Conservation (phyloP, 2,113 vertebrate genomes). For the Pica pica region DNA sequence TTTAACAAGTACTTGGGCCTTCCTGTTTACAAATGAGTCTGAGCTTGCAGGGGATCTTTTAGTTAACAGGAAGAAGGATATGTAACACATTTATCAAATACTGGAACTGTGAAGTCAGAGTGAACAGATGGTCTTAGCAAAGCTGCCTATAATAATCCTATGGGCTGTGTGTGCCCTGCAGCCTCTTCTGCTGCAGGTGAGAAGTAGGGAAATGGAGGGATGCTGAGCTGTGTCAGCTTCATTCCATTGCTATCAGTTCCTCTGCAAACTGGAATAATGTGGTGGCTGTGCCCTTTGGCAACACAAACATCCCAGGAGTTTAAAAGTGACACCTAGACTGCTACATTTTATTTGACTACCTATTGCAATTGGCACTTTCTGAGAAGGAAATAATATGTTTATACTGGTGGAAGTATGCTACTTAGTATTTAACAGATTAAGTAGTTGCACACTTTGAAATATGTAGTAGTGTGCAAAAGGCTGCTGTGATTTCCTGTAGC, state of each 20-base stretch:
- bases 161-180: background rate
- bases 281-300: background rate
- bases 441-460: background rate
- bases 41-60: background rate
- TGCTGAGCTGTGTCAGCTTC: background rate
- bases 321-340: background rate
- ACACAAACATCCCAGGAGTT: background rate
- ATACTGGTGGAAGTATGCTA: background rate
- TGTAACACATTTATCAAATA: background rate
- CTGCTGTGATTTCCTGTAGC: background rate
- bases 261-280: background rate
- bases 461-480: background rate
- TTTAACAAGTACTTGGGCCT: background rate
- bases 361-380: background rate
- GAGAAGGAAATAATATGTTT: background rate
- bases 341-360: background rate
- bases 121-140: background rate
- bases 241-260: background rate
- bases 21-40: background rate
- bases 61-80: background rate
- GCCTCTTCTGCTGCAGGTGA: background rate
- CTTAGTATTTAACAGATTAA: background rate
- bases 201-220: background rate
- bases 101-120: background rate
- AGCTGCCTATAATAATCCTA: background rate